A percentile compares a stretch with the other conserved stretches of the same genome.
These are phyloP conservation scores for Hirtodrosophila duncani DNA, from an alignment of 2,888 invertebrate species.

Conservation along the genomic window DNA sequence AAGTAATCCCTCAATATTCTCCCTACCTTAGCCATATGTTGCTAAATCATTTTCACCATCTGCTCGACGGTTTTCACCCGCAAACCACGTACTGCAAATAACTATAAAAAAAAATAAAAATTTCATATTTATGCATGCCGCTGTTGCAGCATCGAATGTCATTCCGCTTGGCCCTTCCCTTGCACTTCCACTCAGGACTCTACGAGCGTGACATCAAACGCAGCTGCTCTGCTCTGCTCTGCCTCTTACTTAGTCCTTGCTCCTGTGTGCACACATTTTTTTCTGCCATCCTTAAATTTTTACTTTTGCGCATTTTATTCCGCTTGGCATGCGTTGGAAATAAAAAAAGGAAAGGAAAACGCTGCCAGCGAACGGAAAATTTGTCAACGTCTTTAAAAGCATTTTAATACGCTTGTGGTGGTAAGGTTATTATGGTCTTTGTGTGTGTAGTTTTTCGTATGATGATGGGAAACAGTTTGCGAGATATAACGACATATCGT, in stretches of 20 bases:
- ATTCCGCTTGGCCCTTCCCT: slow-evolving; percentile 4
- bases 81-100: too few relatives aligned
- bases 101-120: too few relatives aligned
- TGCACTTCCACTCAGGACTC: slow-evolving; percentile 4
- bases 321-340: slow-evolving; percentile 24
- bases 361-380: slow-evolving; percentile 34
- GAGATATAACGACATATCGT: too few relatives aligned
- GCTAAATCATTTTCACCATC: too few relatives aligned
- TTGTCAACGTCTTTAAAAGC: slow-evolving; percentile 61
- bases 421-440: too few relatives aligned
- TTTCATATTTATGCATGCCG: slow-evolving; percentile 14
- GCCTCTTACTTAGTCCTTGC: slow-evolving; percentile 15
- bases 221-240: slow-evolving; percentile 38
- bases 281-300: slow-evolving; percentile 1
- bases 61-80: too few relatives aligned
- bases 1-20: too few relatives aligned
- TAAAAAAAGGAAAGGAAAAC: background rate
- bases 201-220: slow-evolving; percentile 43
- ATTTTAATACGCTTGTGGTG: too few relatives aligned
- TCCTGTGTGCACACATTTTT: slow-evolving; percentile 10
- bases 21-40: too few relatives aligned
- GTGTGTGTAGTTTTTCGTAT: slow-evolving; percentile 10
- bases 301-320: slow-evolving; percentile 21
- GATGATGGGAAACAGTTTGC: slow-evolving; percentile 16
- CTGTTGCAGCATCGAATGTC: slow-evolving; percentile 36